Conservation (phyloP, 1,140 invertebrate species). For the Pinna nobilis region DNA sequence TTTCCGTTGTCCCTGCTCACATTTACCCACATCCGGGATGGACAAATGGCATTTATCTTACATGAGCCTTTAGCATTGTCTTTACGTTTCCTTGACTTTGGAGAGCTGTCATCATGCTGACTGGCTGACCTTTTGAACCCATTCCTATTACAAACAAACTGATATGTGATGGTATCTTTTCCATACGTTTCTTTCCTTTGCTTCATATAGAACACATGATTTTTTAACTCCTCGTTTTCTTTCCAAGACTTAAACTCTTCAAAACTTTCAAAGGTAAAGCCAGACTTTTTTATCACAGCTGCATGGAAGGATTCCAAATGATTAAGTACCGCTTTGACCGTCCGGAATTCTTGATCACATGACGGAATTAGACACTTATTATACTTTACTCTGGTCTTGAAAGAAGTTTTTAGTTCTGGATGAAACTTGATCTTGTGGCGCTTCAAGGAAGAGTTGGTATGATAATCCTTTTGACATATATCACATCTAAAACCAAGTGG, state of each 20-base stretch:
- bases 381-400: neutral
- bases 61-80: conserved; percentile 9
- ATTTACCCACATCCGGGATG: conserved; percentile 1
- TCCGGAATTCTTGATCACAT: conserved; percentile 1
- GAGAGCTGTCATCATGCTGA: neutral
- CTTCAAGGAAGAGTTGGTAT: neutral
- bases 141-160: conserved; percentile 19
- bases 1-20: neutral
- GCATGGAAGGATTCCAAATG: neutral
- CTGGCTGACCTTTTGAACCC: neutral
- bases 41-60: neutral
- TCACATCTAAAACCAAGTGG: neutral
- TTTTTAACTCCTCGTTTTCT: neutral
- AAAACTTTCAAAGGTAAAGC: neutral
- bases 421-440: neutral
- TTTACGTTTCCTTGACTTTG: too few species aligned
- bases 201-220: conserved; percentile 2
- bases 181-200: conserved; percentile 4
- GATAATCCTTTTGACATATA: neutral
- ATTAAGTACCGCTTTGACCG: neutral
- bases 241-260: conserved; percentile 9
- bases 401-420: too few species aligned
- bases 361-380: conserved; percentile 8
- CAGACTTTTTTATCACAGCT: neutral
- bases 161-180: neutral